Conservation (phyloP, 2,888 invertebrate genomes). For the Miltochrista miniata region DNA sequence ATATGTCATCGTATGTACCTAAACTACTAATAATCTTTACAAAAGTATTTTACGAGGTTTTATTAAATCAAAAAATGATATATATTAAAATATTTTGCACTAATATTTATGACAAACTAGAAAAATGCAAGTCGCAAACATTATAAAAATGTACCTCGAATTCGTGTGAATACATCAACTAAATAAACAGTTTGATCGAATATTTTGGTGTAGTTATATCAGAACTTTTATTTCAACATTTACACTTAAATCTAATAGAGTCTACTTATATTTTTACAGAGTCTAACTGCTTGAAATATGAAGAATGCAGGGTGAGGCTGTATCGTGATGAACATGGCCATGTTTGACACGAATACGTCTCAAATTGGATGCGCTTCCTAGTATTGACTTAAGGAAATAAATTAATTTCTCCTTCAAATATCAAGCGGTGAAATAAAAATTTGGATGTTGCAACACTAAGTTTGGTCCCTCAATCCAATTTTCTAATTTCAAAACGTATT, state of each 20-base stretch:
- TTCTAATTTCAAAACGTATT: too few relatives aligned
- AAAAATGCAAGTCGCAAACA: slow-evolving; percentile 26
- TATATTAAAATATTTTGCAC: slow-evolving; percentile 11
- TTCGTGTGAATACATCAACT: not conserved
- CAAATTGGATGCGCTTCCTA: too few relatives aligned
- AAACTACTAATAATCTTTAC: not conserved
- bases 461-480: too few relatives aligned
- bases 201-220: slow-evolving; percentile 4
- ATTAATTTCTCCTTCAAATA: too few relatives aligned
- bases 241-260: slow-evolving; percentile 6
- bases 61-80: not conserved
- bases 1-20: too few relatives aligned
- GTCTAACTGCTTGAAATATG: too few relatives aligned
- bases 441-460: too few relatives aligned
- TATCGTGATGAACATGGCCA: too few relatives aligned
- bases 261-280: slow-evolving; percentile 21
- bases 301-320: too few relatives aligned
- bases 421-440: too few relatives aligned
- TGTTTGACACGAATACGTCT: too few relatives aligned
- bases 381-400: too few relatives aligned
- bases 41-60: not conserved
- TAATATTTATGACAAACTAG: slow-evolving; percentile 16
- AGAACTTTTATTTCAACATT: slow-evolving; percentile 16
- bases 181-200: slow-evolving; percentile 11
- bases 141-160: slow-evolving; percentile 1